Base-by-base conservation (phyloP, 2,797 vertebrate species). In the Hozukius guyotensis region DNA sequence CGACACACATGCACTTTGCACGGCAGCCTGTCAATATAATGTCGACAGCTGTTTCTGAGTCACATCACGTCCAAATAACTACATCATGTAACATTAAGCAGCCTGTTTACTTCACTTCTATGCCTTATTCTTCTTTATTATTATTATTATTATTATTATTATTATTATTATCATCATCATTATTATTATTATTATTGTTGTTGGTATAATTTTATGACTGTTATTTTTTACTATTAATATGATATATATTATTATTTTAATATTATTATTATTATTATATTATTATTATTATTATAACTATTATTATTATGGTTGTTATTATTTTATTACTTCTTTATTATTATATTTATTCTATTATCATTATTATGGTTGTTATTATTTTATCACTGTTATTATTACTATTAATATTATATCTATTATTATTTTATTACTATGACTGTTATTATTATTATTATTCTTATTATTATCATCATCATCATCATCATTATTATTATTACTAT, bases 1-100 rank as follows among this genome's bases (percentile, higher is more conserved):
- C 83, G 81, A 82, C 94, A 20, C 31, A 7, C 20, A 68, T 88
- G 80, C 88, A 85, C 82, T 86, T 84, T 80, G 83, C 91, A 80
- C 61, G n/a, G 25, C 65, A 20, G 46, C 46, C 46, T 27, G 38
- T 2, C 25, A 71, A 27, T 25, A 27, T 31, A 27, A 38, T 11
- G 20, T 46, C 29, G 24, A 56, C 77, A 62, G 70, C 80, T 71
- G 73, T 71, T 27, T 31, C 78, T 4, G 32, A 22, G 46, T 29
- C 49, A 20, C 60, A 60, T 18, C 49, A 8, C 16, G 55, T 68
- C 27, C 31, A 6, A n/a, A 52, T 25, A 34, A 67, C 25, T 18
- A 29, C 46, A 24, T 14, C 24, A 63, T 14, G 16, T 18, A 24
- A 62, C 38, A 32, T 1, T 38, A 6, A 64, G 57, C 60, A 32